Evolutionary conservation across 2,113 vertebrate species (phyloP).

Genomic region (Saguinus imperator): DNA sequence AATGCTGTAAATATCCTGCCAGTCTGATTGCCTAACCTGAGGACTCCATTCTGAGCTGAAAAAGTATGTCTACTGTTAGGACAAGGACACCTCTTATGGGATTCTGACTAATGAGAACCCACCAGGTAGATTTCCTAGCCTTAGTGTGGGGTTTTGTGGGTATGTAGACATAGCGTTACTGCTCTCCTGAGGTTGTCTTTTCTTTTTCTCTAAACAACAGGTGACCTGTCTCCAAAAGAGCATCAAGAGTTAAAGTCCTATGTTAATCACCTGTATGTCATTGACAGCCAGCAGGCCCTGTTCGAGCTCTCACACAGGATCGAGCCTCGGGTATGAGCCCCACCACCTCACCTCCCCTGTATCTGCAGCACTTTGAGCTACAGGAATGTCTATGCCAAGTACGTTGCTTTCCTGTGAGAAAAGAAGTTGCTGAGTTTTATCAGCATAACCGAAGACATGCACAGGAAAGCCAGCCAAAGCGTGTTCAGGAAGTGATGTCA

Average conservation of each 20-base stretch:
- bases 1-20: fast-evolving
- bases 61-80: not conserved
- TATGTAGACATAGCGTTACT: not conserved
- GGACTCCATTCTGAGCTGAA: not conserved
- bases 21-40: not conserved
- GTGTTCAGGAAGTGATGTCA: constrained; percentile 63
- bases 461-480: constrained; percentile 69
- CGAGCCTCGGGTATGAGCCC: constrained; percentile 90
- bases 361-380: constrained; percentile 78
- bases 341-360: constrained; percentile 43
- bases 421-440: constrained; percentile 89
- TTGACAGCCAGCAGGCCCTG: constrained; percentile 97
- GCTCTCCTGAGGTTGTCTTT: constrained; percentile 20
- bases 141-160: not conserved
- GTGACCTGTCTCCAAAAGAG: constrained; percentile 91
- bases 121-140: not conserved
- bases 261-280: constrained; percentile 92
- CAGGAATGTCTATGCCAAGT: constrained; percentile 81
- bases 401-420: constrained; percentile 81
- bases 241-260: constrained; percentile 92
- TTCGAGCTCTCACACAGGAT: constrained; percentile 97
- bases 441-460: constrained; percentile 78
- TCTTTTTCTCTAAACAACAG: constrained; percentile 84
- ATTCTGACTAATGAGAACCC: not conserved
- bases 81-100: not conserved